A percentile compares a stretch with the other conserved stretches of the same genome.
These are phyloP conservation scores for Borostomias antarcticus DNA, from an alignment of 2,797 vertebrate species.

Conservation along the genomic window DNA sequence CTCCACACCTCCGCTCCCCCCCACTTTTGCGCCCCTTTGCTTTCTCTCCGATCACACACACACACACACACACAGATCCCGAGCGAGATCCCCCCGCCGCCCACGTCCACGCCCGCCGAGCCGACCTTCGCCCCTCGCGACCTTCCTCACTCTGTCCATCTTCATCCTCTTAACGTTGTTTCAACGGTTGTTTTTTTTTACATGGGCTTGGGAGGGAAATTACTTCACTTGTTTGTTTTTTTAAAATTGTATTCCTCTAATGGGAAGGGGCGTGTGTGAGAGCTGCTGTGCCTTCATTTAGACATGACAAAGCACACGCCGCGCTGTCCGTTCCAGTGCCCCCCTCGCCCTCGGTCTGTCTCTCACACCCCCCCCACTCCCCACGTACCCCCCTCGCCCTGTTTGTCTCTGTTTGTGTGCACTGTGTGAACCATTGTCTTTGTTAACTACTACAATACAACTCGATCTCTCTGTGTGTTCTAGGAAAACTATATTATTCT, in stretches of 20 bases:
- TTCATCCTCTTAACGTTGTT: constrained; percentile 47
- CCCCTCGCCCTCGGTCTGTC: constrained; percentile 29
- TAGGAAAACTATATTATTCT: constrained; percentile 80
- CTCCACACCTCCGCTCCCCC: constrained; percentile 2
- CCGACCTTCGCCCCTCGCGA: constrained; percentile 35
- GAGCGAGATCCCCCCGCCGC: constrained; percentile 58
- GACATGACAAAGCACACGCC: constrained; percentile 71
- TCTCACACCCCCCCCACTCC: constrained; percentile 11
- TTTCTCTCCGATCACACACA: constrained; percentile 69
- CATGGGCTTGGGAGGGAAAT: constrained; percentile 47
- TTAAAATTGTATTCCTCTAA: constrained; percentile 38
- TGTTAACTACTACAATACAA: constrained; percentile 70
- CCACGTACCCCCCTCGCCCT: constrained; percentile 21
- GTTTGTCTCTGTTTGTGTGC: constrained; percentile 76
- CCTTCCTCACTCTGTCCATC: constrained; percentile 41
- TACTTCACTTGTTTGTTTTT: constrained; percentile 61
- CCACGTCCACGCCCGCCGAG: constrained; percentile 45
- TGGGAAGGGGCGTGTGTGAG: constrained; percentile 58
- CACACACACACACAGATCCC: constrained; percentile 68
- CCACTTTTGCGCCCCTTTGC: constrained; percentile 49
- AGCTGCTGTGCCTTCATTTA: constrained; percentile 67
- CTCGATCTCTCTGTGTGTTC: constrained; percentile 78
- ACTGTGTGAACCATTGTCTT: constrained; percentile 76
- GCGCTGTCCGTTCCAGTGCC: constrained; percentile 41
- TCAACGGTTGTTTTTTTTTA: constrained; percentile 51